Conservation (phyloP, 2,797 vertebrate species). For the Podargus strigoides region DNA sequence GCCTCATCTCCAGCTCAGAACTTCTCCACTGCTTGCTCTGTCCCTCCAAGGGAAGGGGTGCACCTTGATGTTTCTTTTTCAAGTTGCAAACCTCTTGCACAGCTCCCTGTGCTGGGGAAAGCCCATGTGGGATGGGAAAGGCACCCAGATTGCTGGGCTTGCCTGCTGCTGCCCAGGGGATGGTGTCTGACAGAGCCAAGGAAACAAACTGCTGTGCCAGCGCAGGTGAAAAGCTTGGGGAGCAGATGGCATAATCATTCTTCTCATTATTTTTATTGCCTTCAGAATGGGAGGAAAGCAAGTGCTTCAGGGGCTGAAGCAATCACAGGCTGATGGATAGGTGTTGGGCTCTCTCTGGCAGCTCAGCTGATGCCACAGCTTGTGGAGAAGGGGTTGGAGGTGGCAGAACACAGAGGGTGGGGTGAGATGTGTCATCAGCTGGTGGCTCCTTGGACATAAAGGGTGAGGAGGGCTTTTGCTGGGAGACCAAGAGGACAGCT, state of each 20-base stretch:
- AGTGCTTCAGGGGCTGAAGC: background rate
- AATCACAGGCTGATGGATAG: background rate
- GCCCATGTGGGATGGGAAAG: background rate
- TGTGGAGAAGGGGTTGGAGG: background rate
- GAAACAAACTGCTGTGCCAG: background rate
- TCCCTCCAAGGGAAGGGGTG: background rate
- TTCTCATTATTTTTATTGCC: background rate
- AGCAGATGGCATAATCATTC: conserved; percentile 5
- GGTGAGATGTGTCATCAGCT: background rate
- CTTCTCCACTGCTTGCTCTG: background rate
- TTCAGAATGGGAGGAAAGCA: background rate
- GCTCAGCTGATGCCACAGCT: background rate
- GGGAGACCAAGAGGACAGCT: background rate
- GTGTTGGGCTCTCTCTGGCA: background rate
- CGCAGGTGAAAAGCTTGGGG: background rate
- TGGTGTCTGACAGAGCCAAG: background rate
- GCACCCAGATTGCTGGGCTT: background rate
- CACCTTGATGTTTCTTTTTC: background rate
- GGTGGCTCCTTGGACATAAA: background rate
- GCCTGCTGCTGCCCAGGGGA: background rate
- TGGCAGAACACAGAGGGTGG: background rate
- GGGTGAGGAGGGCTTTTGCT: background rate
- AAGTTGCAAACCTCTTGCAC: background rate
- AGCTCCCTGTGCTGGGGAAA: background rate
- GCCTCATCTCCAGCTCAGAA: background rate